Percentiles rank a stretch among this genome's conserved stretches.
Conservation (phyloP, 92 coral and sea anemone genomes). For the Porites rus region DNA sequence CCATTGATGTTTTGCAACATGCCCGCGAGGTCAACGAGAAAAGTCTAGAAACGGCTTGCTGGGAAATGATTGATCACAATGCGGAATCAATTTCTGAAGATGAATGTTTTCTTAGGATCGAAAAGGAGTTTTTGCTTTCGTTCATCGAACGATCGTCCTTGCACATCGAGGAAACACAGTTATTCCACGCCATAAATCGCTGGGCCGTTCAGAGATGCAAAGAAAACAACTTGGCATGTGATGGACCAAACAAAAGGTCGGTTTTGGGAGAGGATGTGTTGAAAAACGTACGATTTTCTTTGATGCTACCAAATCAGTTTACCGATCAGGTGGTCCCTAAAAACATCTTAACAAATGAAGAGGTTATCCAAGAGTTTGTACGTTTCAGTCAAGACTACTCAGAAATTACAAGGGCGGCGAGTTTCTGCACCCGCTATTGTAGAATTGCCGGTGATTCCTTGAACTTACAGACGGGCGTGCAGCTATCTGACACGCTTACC, state of each 20-base stretch:
- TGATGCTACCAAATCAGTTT: neutral
- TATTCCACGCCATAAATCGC: conserved; percentile 17
- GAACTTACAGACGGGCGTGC: neutral
- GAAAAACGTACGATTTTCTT: neutral
- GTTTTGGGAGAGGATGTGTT: neutral
- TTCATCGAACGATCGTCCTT: conserved; percentile 9
- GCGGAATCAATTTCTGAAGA: neutral
- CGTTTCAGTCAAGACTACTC: neutral
- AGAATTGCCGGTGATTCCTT: neutral
- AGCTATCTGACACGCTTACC: neutral
- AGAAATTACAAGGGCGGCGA: neutral
- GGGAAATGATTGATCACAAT: conserved; percentile 30
- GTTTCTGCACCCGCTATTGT: neutral
- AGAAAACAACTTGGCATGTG: neutral
- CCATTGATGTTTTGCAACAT: neutral
- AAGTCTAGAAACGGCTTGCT: neutral
- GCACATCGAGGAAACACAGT: neutral
- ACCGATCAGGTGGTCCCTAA: neutral
- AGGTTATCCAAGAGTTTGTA: neutral
- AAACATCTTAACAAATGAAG: neutral
- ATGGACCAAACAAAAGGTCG: conserved; percentile 18
- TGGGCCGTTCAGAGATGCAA: conserved; percentile 23
- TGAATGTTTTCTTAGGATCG: neutral
- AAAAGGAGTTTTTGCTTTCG: neutral
- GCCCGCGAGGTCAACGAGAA: neutral